A percentile compares a stretch with the other conserved stretches of the same genome.
phyloP scores from a whole-genome alignment of 1,140 invertebrate genomes.

The Acromyrmex echinatior region DNA sequence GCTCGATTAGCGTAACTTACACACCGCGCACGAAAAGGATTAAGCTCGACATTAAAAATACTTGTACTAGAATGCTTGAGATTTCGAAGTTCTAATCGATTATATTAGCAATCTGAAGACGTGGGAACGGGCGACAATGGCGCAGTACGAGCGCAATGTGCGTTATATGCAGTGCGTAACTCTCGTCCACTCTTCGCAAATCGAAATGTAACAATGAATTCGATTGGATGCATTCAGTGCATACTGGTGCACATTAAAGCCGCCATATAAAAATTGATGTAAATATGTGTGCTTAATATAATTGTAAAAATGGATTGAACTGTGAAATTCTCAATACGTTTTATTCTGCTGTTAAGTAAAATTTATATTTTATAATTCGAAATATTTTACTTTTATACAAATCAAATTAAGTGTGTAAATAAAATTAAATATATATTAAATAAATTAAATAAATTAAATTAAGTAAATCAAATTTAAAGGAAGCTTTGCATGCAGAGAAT shows the following conservation, averaged over 20 bases:
- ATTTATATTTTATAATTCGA: no score
- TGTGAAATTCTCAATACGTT: no score
- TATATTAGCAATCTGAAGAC: slow-evolving; percentile 72
- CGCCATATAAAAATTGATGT: no score
- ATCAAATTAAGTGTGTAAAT: no score
- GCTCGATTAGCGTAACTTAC: slow-evolving; percentile 69
- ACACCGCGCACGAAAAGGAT: slow-evolving; percentile 55
- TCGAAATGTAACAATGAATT: not conserved
- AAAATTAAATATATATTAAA: no score
- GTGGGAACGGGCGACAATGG: slow-evolving; percentile 65
- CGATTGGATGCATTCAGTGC: no score
- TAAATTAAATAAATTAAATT: no score
- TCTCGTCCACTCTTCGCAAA: not conserved
- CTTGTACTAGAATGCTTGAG: slow-evolving; percentile 30
- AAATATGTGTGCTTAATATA: no score
- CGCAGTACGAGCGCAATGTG: not conserved
- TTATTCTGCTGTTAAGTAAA: no score
- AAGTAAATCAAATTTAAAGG: not conserved
- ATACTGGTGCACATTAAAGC: no score
- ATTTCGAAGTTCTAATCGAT: slow-evolving; percentile 69
- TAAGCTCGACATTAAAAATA: slow-evolving; percentile 54
- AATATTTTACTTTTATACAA: no score
- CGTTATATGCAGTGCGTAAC: slow-evolving; percentile 1
- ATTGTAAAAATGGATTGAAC: no score
- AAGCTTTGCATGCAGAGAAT: not conserved